Evolutionary conservation across 2,888 invertebrate species (phyloP), one percentile per base, ranked within the genome.

Genomic region (Sinhomidia bicolor): DNA sequence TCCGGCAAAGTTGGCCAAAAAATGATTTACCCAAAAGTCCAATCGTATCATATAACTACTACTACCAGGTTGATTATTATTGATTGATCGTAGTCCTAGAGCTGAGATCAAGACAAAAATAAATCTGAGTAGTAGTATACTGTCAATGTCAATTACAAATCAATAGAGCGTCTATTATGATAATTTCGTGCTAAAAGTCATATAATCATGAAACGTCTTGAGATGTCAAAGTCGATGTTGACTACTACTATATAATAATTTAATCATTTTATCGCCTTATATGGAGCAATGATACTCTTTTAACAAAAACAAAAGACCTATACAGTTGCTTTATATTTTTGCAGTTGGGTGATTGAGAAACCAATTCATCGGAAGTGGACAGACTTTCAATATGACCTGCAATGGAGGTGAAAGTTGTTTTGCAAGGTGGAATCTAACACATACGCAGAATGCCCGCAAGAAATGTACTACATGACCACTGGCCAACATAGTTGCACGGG

Each of bases 131-230:
- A n/a, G n/a, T n/a, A n/a, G n/a, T 20, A 78, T 29, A 32, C 26
- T 29, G 78, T 78, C 78, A 78, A 54, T 78, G 78, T 54, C 78
- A 78, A 78, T 54, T 14, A 51, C 29, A 78, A 78, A 78, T 78
- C 78, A 32, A 78, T 78, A 54, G n/a, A 1, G 36, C 23, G 10
- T 44, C 29, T 68, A 4, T 68, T 41, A 41, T 26, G 26, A 20
- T 5, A 0, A 60, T 10, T 10, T 41, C 41, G 41, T 41, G 41
- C 10, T 10, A 41, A 41, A 41, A 7, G 10, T 7, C 10, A 41
- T 41, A 41, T 41, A 41, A 41, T 41, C 5, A 41, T 7, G 41
- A n/a, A n/a, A n/a, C n/a, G n/a, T n/a, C n/a, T n/a, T n/a, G n/a
- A n/a, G n/a, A n/a, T n/a, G n/a, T n/a, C n/a, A n/a, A n/a, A n/a